Base-by-base conservation (phyloP, 2,113 vertebrate genomes). In the Morone saxatilis region DNA sequence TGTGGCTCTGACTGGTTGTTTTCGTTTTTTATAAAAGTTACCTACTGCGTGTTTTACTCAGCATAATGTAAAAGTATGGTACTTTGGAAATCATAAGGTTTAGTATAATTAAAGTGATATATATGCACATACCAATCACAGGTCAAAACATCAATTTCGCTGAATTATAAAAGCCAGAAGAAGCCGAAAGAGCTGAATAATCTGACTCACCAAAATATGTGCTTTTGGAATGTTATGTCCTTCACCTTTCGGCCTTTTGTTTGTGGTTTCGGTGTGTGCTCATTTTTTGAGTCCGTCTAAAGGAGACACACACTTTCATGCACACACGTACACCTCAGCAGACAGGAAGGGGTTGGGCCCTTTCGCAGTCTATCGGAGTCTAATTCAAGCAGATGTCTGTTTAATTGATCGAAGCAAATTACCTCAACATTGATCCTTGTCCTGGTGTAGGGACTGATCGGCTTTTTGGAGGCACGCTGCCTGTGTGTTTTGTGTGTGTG, bases 391-490 rank as follows among this genome's bases (percentile, higher is more conserved):
- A 94, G 94, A 94, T 93, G 93, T 96, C 93, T 91, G 90, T 94
- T 95, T 95, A 95, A 95, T 95, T 95, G 95, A 95, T 95, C 69
- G 91, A 93, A 95, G 93, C 94, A 95, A 94, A 95, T 94, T 91
- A 94, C 92, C 83, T 84, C 85, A 77, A 67, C 92, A 94, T 94
- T 94, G 94, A 95, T 95, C 90, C 84, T 85, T 59, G 91, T 91
- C 88, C 78, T 53, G 60, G 87, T 61, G 60, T 84, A 90, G 67
- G 80, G 38, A 80, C 78, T 74, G 92, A 93, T 91, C 71, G 66
- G 81, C 72, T 89, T 87, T 89, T 87, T 85, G 81, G 61, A 70
- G 53, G 50, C 3, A 7, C 47, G 50, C 54, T 51, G 59, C 17
- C 2, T 71, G 73, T 66, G 50, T 78, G 83, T 74, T 38, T 69